Evolutionary conservation across 2,888 invertebrate genomes (phyloP), one percentile per base, ranked within the genome.

Genomic region (Carpatolechia fugitivella): DNA sequence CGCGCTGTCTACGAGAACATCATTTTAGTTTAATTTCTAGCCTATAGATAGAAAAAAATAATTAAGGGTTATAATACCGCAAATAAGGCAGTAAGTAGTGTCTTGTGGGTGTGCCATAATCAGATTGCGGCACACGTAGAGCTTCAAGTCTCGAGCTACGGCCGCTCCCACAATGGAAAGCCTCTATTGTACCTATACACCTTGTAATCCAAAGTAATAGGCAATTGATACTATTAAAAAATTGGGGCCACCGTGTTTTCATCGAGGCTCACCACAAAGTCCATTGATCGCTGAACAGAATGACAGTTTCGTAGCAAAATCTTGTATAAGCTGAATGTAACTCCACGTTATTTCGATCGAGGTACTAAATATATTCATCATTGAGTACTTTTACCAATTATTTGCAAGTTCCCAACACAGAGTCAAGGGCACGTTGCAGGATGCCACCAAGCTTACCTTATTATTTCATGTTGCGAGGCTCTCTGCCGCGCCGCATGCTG

Each of bases 51-150:
- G n/a, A n/a, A n/a, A n/a, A n/a, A n/a, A n/a, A n/a, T n/a, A n/a
- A n/a, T n/a, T n/a, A n/a, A n/a, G n/a, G n/a, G n/a, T n/a, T n/a
- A n/a, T 35, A 35, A 36, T 18, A 33, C 24, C 29, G 2, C 35
- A 29, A 29, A 38, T 29, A 29, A 38, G 35, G 33, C 18, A 33
- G 48, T 10, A 3, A 54, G 24, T 14, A 40, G 46, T 71, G 67
- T 74, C 72, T 66, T 70, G 76, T 79, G 80, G 85, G 85, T 82
- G 84, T 81, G 86, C 87, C 84, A 80, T 89, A 89, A 89, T 88
- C 86, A 85, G 89, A 88, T 89, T 89, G 87, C 85, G 82, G 84
- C 85, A 82, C 74, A 89, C 76, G 74, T 88, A 82, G 81, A 80
- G 85, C 87, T 89, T 89, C 89, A 63, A 66, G 66, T 70, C 69